Conservation (phyloP, 2,888 invertebrate genomes). For the Drosophila parthenogenetica region DNA sequence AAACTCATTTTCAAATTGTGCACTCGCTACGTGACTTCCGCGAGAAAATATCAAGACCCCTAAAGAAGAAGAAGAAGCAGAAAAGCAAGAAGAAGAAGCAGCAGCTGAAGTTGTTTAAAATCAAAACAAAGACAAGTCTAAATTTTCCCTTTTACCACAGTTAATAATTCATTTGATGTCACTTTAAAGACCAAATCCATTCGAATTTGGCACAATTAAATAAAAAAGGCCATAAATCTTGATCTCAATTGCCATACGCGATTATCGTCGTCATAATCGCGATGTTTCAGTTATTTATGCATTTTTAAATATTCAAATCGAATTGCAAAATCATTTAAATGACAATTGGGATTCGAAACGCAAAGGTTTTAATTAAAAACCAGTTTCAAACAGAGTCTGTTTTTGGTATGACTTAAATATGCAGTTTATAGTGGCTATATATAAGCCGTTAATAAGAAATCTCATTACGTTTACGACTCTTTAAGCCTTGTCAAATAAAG, state of each 20-base stretch:
- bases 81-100: not conserved
- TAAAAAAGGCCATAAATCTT: constrained; percentile 43
- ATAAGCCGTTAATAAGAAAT: constrained; percentile 45
- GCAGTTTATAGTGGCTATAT: constrained; percentile 11
- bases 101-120: constrained; percentile 8
- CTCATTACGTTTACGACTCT: constrained; percentile 49
- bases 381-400: constrained; percentile 56
- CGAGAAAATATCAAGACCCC: constrained; percentile 50
- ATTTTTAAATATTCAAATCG: constrained; percentile 74
- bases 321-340: constrained; percentile 55
- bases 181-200: constrained; percentile 2
- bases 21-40: constrained; percentile 77
- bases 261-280: constrained; percentile 26
- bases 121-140: constrained; percentile 18
- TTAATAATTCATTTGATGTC: constrained; percentile 7
- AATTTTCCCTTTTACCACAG: constrained; percentile 4
- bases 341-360: constrained; percentile 55
- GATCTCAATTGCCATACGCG: constrained; percentile 37
- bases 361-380: constrained; percentile 74
- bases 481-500: constrained; percentile 24
- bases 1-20: constrained; percentile 80
- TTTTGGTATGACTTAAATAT: constrained; percentile 58
- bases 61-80: not conserved
- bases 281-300: constrained; percentile 63
- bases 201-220: constrained; percentile 18